Base-by-base conservation (phyloP, 2,797 vertebrate genomes). In the Lithobates pipiens region DNA sequence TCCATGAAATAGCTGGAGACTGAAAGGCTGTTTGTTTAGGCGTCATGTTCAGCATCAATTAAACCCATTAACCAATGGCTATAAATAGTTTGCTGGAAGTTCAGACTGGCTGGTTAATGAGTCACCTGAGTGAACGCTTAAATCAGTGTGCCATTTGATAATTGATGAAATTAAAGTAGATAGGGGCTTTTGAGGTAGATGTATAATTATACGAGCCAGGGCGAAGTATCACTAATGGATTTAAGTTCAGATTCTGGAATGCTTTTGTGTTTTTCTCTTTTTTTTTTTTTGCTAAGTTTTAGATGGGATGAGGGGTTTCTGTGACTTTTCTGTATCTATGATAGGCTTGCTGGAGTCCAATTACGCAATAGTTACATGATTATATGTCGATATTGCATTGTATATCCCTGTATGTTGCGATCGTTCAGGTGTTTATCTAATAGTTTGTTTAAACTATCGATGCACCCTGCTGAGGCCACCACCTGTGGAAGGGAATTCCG, bases 41-140 rank as follows among this genome's bases (percentile, higher is more conserved):
- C 54, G 16, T 39, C 5, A 27, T 23, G 34, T 18, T 70, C 65
- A 10, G 84, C 84, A 50, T 57, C 50, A 80, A 80, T 85, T 85
- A 80, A 50, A 80, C 32, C 36, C 78, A 75, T 80, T 80, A 85
- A 68, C 77, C 34, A 42, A 11, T 11, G 2, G 11, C 76, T 80
- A 85, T 78, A 80, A 75, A 85, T 85, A 85, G 77, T 32, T 23
- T 54, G 16, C 13, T 29, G 54, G 46, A 73, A 34, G 80, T 65
- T 74, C 57, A 63, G 80, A 74, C 80, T 46, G 44, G 80, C 71
- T 74, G 70, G 80, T 82, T 82, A 74, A 82, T 75, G 70, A 75
- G 61, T 82, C 70, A 44, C 29, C 5, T 34, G 54, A 25, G 70
- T 6, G 46, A 67, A 70, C 10, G 8, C 25, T 2, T 6, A 42